These are phyloP conservation scores for Neogale vison DNA, from an alignment of 2,113 vertebrate species.

Conservation along the genomic window DNA sequence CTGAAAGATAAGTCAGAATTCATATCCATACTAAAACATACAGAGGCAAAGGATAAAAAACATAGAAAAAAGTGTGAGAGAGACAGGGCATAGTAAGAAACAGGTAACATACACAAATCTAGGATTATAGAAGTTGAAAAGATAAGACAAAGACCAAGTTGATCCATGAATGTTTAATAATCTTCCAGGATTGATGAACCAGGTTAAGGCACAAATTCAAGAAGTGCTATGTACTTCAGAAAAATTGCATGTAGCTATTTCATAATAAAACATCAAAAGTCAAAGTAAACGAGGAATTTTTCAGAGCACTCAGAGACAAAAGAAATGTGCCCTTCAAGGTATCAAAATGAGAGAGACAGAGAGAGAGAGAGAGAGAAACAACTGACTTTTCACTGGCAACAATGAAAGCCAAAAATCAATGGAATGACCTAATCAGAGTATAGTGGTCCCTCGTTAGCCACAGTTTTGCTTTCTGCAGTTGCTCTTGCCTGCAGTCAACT, in stretches of 20 bases:
- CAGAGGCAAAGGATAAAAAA: not conserved
- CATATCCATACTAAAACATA: not conserved
- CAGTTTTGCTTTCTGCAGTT: not conserved
- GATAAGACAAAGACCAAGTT: not conserved
- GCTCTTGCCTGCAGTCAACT: not conserved
- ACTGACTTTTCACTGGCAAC: not conserved
- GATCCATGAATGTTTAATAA: not conserved
- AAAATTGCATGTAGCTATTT: not conserved
- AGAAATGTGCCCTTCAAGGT: not conserved
- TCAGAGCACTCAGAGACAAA: not conserved
- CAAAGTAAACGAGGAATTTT: not conserved
- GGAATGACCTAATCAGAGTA: not conserved
- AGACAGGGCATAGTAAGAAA: not conserved
- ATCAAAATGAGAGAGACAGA: not conserved
- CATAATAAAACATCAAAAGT: not conserved
- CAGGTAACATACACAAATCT: not conserved
- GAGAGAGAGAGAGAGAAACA: not conserved
- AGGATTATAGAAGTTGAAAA: not conserved
- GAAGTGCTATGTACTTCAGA: not conserved
- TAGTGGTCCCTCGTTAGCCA: rapidly evolving
- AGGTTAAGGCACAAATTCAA: not conserved
- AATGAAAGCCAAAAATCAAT: not conserved
- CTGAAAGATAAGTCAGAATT: not conserved
- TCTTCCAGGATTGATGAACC: not conserved
- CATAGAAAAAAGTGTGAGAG: not conserved